Conservation (phyloP, 2,888 invertebrate genomes). For the Calameuta idolon region DNA sequence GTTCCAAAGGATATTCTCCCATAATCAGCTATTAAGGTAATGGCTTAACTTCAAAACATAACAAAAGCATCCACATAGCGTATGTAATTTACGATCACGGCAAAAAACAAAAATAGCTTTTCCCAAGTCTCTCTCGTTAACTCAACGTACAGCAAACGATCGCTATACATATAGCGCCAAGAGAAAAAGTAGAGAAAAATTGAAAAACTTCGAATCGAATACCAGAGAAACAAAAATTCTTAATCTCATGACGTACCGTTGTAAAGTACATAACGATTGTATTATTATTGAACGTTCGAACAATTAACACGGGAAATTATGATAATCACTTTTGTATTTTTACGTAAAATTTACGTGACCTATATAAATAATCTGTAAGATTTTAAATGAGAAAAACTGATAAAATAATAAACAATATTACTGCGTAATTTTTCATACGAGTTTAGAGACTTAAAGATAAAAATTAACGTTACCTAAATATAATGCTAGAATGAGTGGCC, state of each 20-base stretch:
- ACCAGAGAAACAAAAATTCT: neutral
- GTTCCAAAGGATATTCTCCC: neutral
- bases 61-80: neutral
- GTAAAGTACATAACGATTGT: neutral
- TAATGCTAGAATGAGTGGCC: constrained; percentile 24
- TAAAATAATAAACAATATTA: constrained; percentile 37
- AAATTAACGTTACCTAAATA: constrained; percentile 26
- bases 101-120: neutral
- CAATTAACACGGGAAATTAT: constrained; percentile 43
- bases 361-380: constrained; percentile 36
- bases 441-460: constrained; percentile 32
- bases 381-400: constrained; percentile 29
- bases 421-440: constrained; percentile 57
- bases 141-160: constrained; percentile 19
- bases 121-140: neutral
- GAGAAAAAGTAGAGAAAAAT: constrained; percentile 16
- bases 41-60: neutral
- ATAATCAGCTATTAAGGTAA: neutral
- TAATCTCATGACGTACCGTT: neutral
- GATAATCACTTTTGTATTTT: constrained; percentile 58
- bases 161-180: constrained; percentile 12
- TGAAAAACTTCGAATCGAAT: constrained; percentile 20
- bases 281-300: constrained; percentile 19
- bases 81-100: too few relatives aligned
- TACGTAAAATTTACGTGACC: constrained; percentile 38